Conservation (phyloP, 2,888 invertebrate genomes). For the Metellina segmentata region DNA sequence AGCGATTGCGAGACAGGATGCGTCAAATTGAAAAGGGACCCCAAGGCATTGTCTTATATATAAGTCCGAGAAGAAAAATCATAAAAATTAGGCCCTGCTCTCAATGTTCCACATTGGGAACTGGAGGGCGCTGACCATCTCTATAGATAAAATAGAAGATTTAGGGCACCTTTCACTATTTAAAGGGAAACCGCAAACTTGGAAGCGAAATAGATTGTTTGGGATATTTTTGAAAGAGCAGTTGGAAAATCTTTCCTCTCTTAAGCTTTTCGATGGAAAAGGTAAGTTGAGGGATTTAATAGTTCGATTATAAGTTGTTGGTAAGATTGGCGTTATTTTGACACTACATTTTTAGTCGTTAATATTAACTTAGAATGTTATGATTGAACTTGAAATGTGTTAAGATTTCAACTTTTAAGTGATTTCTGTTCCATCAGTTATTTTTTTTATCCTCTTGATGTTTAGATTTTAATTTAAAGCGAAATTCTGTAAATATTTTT, state of each 20-base stretch:
- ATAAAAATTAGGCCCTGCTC: conserved; percentile 46
- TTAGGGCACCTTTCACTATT: conserved; percentile 63
- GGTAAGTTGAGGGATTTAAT: conserved; percentile 5
- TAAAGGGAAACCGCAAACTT: conserved; percentile 49
- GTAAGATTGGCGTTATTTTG: no score
- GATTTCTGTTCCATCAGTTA: neutral
- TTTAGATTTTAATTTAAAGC: neutral
- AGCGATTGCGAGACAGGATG: neutral
- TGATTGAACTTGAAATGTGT: no score
- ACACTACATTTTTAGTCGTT: no score
- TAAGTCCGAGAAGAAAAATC: conserved; percentile 13
- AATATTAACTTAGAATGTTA: no score
- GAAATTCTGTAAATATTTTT: no score
- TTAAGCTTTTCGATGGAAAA: conserved; percentile 36
- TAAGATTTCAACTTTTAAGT: neutral
- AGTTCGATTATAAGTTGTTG: no score
- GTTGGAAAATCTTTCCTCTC: neutral
- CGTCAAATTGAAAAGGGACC: conserved; percentile 6
- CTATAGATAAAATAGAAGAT: conserved; percentile 68
- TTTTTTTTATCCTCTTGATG: neutral
- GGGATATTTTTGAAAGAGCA: neutral
- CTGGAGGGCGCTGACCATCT: conserved; percentile 70
- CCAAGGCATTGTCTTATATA: conserved; percentile 19
- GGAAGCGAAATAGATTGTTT: conserved; percentile 25
- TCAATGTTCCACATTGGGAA: conserved; percentile 43